These are phyloP conservation scores for Nasua narica DNA, from an alignment of 2,797 vertebrate species.

Conservation along the genomic window DNA sequence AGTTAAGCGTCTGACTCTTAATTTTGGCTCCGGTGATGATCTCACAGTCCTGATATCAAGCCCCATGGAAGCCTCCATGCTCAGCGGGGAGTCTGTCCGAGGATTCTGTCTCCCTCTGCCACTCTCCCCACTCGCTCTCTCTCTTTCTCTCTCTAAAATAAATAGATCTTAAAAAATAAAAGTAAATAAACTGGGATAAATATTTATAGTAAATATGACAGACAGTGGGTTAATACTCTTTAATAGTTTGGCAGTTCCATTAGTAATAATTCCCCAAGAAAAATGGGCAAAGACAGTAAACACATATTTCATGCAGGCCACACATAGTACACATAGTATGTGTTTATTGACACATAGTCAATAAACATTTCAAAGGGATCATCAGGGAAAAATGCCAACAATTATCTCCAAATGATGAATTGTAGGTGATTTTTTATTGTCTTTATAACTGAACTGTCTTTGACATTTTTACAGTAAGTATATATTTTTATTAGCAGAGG, in stretches of 20 bases:
- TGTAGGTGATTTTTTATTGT: neutral
- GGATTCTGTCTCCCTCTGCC: too few species aligned
- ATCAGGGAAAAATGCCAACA: neutral
- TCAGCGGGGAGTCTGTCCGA: neutral
- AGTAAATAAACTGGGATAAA: neutral
- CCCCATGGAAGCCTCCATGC: neutral
- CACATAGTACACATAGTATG: too few species aligned
- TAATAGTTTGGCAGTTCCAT: neutral
- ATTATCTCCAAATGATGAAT: neutral
- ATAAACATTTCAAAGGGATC: neutral
- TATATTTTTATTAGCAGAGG: neutral
- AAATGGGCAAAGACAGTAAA: neutral
- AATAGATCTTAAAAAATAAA: neutral
- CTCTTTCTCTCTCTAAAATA: neutral
- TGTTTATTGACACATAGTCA: too few species aligned
- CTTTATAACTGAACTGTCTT: neutral
- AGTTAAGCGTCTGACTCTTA: neutral
- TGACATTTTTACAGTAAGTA: neutral
- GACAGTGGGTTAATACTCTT: neutral
- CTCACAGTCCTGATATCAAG: neutral
- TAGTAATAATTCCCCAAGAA: neutral
- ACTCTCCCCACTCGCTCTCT: neutral
- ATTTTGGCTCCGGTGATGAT: neutral
- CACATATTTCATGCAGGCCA: neutral
- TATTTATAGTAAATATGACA: neutral